Evolutionary conservation across 2,113 vertebrate species (phyloP), one percentile per base, ranked within the genome.

Genomic region (Maccullochella peelii): DNA sequence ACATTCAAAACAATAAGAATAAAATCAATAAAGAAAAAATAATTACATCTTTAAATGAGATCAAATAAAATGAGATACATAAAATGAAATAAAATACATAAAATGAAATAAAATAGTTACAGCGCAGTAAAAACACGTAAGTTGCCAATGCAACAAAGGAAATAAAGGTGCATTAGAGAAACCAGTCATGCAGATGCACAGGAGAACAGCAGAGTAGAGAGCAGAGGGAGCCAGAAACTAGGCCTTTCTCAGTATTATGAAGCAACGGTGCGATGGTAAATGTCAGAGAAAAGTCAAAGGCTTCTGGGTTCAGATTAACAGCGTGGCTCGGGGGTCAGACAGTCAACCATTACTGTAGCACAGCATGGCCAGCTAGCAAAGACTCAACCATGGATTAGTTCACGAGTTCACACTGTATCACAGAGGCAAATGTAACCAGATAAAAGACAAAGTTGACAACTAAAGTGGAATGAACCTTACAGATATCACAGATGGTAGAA

Each of bases 211-310:
- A n/a, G n/a, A n/a, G n/a, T n/a, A n/a, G n/a, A n/a, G n/a, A n/a
- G n/a, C n/a, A n/a, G n/a, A n/a, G n/a, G n/a, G n/a, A 88, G 65
- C 42, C 36, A 4, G 63, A 69, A 68, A 67, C 73, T n/a, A 2
- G 58, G 72, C 75, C 38, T 67, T 75, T 63, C 61, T 69, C 79
- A 33, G 40, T 73, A 59, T 9, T 23, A 59, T 27, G 77, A 83
- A 67, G 83, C 77, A 77, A 84, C 36, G 38, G 44, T 73, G 68
- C 15, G 20, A 67, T 70, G 86, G 68, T 82, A 89, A 93, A 89
- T 87, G 92, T 89, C 92, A 93, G 71, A 78, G 77, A 91, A 89
- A 91, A 89, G 90, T 88, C 92, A 91, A 73, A 87, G 89, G 90
- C 84, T 83, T 73, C n/a, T 78, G 79, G 88, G 83, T 79, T 52